phyloP scores from a whole-genome alignment of 30 jellyfish, hydroid and myxozoan species.

The Chironex yamaguchii region DNA sequence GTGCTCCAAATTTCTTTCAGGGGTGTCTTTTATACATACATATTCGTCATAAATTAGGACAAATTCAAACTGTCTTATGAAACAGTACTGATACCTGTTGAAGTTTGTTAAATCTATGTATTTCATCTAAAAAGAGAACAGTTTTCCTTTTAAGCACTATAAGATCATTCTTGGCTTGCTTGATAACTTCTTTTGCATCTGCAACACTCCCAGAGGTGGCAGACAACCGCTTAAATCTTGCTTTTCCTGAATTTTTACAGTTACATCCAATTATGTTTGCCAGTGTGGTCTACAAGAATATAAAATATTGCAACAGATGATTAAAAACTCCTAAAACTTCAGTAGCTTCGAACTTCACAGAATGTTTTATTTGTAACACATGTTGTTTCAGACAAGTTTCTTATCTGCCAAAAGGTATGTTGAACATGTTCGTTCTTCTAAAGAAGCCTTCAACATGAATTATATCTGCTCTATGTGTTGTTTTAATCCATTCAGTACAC shows the following conservation, averaged over 20 bases:
- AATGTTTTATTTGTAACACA: too few relatives aligned
- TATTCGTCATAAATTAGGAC: too few relatives aligned
- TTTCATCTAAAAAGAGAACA: constrained; percentile 89
- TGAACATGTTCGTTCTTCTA: too few relatives aligned
- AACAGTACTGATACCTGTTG: constrained; percentile 92
- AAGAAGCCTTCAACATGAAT: too few relatives aligned
- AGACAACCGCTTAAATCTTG: constrained; percentile 81
- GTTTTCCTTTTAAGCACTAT: constrained; percentile 78
- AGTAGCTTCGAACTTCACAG: too few relatives aligned
- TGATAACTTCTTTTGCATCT: constrained; percentile 91
- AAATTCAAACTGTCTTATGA: too few relatives aligned
- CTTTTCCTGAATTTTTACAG: constrained; percentile 58
- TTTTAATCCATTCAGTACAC: too few relatives aligned
- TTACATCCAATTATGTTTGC: constrained; percentile 73
- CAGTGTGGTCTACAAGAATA: constrained; percentile 72
- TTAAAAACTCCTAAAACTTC: too few relatives aligned
- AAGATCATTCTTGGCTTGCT: constrained; percentile 84
- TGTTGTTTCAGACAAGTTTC: neutral
- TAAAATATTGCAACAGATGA: neutral
- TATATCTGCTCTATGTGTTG: too few relatives aligned
- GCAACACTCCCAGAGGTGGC: constrained; percentile 85
- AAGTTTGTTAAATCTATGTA: constrained; percentile 88
- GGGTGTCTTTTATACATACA: too few relatives aligned
- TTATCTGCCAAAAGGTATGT: neutral
- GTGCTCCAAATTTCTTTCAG: too few relatives aligned